phyloP scores from a whole-genome alignment of 2,888 invertebrate species.

The Gryllus longicercus region DNA sequence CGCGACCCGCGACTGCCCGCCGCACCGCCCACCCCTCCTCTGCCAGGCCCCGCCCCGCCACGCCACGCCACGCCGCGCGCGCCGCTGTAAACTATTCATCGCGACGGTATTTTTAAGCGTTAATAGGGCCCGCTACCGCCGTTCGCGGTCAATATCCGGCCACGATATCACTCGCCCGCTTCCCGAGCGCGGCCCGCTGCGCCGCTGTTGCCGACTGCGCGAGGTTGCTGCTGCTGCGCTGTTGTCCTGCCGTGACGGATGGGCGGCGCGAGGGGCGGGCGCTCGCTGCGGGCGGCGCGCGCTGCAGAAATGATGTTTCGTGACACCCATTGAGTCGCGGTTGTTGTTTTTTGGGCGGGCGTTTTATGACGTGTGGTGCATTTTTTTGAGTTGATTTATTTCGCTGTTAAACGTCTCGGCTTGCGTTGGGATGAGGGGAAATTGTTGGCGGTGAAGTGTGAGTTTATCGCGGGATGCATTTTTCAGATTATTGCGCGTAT shows the following conservation, averaged over 20 bases:
- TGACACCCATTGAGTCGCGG: neutral
- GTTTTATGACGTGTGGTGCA: slow-evolving; percentile 5
- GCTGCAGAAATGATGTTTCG: neutral
- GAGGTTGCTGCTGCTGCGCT: neutral
- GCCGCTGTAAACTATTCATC: slow-evolving; percentile 11
- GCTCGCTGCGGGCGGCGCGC: neutral
- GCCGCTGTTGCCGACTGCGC: neutral
- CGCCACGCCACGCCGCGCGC: neutral
- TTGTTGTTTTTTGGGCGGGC: neutral
- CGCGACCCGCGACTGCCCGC: too few species aligned
- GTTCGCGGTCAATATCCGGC: slow-evolving; percentile 17
- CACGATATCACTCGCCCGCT: neutral
- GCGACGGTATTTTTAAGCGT: neutral
- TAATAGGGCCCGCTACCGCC: neutral
- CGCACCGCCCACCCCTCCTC: too few species aligned
- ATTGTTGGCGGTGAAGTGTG: neutral
- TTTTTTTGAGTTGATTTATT: neutral
- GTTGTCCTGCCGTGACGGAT: neutral
- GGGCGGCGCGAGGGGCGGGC: neutral
- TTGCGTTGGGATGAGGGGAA: neutral
- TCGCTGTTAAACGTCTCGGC: neutral
- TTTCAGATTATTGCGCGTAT: too few species aligned
- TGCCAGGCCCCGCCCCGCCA: too few species aligned
- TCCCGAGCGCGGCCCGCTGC: too few species aligned
- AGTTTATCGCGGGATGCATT: neutral